A percentile compares a stretch with the other conserved stretches of the same genome.
These are phyloP conservation scores for Dichetophora obliterata DNA, from an alignment of 2,888 invertebrate genomes.

Conservation along the genomic window DNA sequence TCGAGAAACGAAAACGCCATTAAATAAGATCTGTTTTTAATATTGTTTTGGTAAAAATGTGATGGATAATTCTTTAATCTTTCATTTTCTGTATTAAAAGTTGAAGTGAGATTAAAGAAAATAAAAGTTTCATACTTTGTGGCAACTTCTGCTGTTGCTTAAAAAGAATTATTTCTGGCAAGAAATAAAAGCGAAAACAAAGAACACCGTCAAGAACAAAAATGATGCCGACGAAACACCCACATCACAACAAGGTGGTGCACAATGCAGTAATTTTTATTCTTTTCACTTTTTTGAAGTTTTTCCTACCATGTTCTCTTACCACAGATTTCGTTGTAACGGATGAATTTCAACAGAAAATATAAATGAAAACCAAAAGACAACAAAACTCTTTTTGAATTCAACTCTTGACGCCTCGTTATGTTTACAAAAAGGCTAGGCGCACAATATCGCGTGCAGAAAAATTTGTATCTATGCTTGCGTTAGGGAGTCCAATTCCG, in stretches of 20 bases:
- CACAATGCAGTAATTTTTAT: not conserved
- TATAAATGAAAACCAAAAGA: not conserved
- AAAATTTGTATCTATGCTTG: not conserved
- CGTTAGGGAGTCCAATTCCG: too few relatives aligned
- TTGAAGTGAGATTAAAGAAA: not conserved
- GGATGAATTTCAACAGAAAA: not conserved
- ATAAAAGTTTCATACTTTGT: conserved; percentile 16
- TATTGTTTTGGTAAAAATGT: too few relatives aligned
- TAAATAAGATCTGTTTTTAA: too few relatives aligned
- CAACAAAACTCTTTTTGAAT: not conserved
- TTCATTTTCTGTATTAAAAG: not conserved
- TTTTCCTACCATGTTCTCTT: not conserved
- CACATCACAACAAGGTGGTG: not conserved
- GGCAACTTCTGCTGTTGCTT: not conserved
- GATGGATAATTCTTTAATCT: not conserved
- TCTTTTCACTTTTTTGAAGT: not conserved
- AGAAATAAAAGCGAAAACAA: not conserved
- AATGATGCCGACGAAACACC: not conserved
- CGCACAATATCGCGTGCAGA: not conserved
- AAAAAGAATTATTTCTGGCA: conserved; percentile 10
- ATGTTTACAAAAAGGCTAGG: conserved; percentile 11
- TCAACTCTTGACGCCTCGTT: conserved; percentile 9
- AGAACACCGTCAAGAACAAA: not conserved
- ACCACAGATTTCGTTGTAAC: not conserved
- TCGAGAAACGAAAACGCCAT: too few relatives aligned